Evolutionary conservation across 2,888 invertebrate genomes (phyloP).

Genomic region (Pseudoips prasinana): DNA sequence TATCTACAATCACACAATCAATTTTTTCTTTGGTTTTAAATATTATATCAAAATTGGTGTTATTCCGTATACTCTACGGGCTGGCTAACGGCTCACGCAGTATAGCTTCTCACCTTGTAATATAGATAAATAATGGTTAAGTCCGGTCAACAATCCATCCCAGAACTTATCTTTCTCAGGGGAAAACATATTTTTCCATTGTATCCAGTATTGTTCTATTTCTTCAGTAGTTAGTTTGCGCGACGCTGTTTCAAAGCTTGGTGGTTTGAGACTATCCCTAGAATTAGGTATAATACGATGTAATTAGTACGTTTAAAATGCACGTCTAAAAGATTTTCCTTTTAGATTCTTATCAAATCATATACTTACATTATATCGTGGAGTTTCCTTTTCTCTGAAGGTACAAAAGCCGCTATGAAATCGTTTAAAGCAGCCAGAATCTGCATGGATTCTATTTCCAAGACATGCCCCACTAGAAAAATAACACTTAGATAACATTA

Average conservation of each 20-base stretch:
- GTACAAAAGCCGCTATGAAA: conserved; percentile 77
- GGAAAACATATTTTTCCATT: conserved; percentile 83
- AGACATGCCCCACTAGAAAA: conserved; percentile 79
- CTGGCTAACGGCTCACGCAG: too few species aligned
- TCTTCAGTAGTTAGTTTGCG: conserved; percentile 77
- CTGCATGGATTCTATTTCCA: conserved; percentile 85
- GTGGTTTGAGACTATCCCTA: conserved; percentile 64
- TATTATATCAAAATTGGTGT: too few species aligned
- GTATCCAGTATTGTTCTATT: conserved; percentile 85
- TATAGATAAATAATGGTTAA: conserved; percentile 84
- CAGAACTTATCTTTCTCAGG: conserved; percentile 85
- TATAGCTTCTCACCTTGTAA: conserved; percentile 76
- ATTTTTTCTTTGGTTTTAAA: too few species aligned
- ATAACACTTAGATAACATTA: conserved; percentile 1
- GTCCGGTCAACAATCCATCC: conserved; percentile 84
- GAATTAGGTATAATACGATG: background rate
- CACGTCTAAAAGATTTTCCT: too few species aligned
- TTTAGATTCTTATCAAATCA: background rate
- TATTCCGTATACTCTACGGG: too few species aligned
- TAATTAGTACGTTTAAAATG: too few species aligned
- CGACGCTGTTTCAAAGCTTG: conserved; percentile 77
- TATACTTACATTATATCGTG: conserved; percentile 62
- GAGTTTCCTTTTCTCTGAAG: conserved; percentile 65
- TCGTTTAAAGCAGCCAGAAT: conserved; percentile 85
- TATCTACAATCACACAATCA: too few species aligned